Evolutionary conservation across 2,113 vertebrate species (phyloP).

Genomic region (Martes martes): DNA sequence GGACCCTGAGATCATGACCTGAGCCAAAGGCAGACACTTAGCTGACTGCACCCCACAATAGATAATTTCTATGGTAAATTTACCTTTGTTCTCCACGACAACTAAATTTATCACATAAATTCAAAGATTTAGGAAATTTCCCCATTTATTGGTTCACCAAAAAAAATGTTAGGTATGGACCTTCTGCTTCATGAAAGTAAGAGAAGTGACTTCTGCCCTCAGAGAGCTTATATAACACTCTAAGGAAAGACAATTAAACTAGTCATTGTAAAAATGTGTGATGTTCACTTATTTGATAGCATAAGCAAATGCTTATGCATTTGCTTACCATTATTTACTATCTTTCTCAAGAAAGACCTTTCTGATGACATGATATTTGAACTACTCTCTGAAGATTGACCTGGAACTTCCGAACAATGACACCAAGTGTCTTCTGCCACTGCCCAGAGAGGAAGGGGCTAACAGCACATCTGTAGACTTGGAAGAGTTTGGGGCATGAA

Average conservation of each 20-base stretch:
- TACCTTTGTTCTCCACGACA: background rate
- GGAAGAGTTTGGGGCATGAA: background rate
- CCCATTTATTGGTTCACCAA: background rate
- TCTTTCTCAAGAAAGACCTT: background rate
- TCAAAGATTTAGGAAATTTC: background rate
- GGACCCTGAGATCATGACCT: too few species aligned
- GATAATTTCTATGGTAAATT: background rate
- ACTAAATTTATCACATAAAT: background rate
- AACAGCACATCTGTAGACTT: background rate
- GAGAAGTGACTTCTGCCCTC: rapidly evolving
- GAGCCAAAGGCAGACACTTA: too few species aligned
- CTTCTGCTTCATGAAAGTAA: background rate
- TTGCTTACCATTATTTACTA: background rate
- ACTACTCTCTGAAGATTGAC: background rate
- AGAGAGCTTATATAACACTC: too few species aligned
- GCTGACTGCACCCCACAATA: too few species aligned
- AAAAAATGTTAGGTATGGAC: background rate
- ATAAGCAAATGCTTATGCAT: background rate
- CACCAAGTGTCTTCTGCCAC: background rate
- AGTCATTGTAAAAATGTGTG: background rate
- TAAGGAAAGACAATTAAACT: background rate
- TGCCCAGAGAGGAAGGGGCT: background rate
- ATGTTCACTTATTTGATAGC: background rate
- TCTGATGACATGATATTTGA: background rate
- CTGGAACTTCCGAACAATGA: background rate